phyloP scores from a whole-genome alignment of 2,888 invertebrate genomes.

The Xestia sexstrigata region DNA sequence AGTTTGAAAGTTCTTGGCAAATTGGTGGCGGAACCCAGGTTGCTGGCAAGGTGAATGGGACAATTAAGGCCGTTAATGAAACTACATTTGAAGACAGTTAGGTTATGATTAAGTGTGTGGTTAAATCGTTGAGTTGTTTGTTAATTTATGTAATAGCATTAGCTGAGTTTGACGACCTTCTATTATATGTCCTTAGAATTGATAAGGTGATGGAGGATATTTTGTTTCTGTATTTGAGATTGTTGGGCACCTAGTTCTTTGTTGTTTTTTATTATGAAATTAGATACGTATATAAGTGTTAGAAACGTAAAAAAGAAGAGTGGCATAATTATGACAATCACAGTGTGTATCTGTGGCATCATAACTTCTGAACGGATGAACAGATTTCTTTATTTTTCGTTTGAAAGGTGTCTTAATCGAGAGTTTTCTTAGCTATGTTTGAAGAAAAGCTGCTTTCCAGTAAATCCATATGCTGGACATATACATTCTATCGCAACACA shows the following conservation, averaged over 20 bases:
- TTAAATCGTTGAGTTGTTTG: conserved; percentile 49
- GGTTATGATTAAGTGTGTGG: conserved; percentile 71
- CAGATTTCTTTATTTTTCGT: no score
- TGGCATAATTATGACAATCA: no score
- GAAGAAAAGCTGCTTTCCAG: no score
- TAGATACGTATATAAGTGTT: no score
- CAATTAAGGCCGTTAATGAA: conserved; percentile 79
- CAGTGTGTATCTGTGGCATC: no score
- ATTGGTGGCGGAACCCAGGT: conserved; percentile 49
- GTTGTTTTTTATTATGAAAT: no score
- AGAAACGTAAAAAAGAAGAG: no score
- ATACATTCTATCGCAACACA: no score
- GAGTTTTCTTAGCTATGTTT: no score
- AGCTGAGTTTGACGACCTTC: background rate
- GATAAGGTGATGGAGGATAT: background rate
- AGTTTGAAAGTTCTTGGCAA: conserved; percentile 1
- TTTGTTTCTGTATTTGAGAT: background rate
- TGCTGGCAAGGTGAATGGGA: conserved; percentile 70
- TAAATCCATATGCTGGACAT: no score
- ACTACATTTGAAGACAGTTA: conserved; percentile 73
- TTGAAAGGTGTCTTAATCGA: no score
- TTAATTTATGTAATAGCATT: conserved; percentile 12
- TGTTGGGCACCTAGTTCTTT: background rate
- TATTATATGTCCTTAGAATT: background rate
- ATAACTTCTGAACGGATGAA: no score